phyloP scores from a whole-genome alignment of 2,888 invertebrate species.

The Myopa tessellatipennis region DNA sequence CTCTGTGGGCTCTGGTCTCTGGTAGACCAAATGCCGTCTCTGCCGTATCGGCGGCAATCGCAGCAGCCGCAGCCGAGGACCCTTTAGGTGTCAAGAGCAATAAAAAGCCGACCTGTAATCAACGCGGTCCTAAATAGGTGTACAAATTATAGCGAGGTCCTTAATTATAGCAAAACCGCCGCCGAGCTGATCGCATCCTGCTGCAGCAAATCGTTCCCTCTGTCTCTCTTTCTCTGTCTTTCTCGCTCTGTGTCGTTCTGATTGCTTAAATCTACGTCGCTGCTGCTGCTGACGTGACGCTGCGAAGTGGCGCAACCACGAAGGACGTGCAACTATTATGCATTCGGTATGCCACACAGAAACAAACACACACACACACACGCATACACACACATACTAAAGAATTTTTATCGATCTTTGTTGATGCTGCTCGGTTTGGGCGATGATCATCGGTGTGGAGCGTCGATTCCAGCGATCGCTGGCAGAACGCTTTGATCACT shows the following conservation, averaged over 20 bases:
- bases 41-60: constrained; percentile 26
- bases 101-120: constrained; percentile 69
- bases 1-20: constrained; percentile 29
- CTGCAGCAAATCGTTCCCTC: background rate
- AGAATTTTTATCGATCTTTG: constrained; percentile 25
- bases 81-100: constrained; percentile 69
- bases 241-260: background rate
- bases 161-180: constrained; percentile 68
- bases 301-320: constrained; percentile 44
- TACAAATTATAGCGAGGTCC: constrained; percentile 68
- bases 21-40: constrained; percentile 51
- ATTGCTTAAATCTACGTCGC: background rate
- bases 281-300: constrained; percentile 39
- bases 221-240: background rate
- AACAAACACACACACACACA: constrained; percentile 13
- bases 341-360: constrained; percentile 60
- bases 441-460: constrained; percentile 9
- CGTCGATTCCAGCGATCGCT: constrained; percentile 24
- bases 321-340: constrained; percentile 61
- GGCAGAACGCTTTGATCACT: constrained; percentile 7
- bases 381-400: background rate
- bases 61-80: constrained; percentile 52
- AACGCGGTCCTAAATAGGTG: constrained; percentile 69
- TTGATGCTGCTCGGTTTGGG: background rate
- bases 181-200: constrained; percentile 45